Evolutionary conservation across 2,113 vertebrate species (phyloP).

Genomic region (Ardeotis arabs): DNA sequence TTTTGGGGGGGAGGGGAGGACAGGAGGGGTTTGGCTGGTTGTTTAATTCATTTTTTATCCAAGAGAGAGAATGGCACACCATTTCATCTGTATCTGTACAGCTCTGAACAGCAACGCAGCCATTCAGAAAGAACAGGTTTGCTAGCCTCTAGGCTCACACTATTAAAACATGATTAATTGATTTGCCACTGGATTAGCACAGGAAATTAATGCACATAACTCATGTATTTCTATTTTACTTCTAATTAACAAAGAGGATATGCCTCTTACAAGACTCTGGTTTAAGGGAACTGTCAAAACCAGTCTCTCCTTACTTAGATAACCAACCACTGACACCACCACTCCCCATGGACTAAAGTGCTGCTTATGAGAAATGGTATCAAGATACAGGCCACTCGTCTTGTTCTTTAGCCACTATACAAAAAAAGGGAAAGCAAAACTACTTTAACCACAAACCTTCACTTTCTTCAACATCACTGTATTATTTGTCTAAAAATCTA

Average conservation of each 20-base stretch:
- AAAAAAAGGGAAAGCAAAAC: neutral
- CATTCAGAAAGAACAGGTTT: neutral
- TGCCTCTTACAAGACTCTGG: neutral
- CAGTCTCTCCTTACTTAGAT: neutral
- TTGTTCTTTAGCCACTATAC: neutral
- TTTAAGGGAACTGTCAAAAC: slow-evolving; percentile 5
- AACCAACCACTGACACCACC: neutral
- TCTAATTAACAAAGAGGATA: slow-evolving; percentile 7
- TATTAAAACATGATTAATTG: slow-evolving; percentile 55
- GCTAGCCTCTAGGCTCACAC: neutral
- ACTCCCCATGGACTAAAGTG: neutral
- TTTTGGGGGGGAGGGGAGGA: neutral
- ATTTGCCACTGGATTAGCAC: slow-evolving; percentile 10
- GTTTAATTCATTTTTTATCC: neutral
- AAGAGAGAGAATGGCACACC: neutral
- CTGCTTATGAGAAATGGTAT: neutral
- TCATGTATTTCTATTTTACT: slow-evolving; percentile 20
- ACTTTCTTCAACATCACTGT: neutral
- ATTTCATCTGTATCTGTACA: neutral
- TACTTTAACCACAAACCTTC: neutral
- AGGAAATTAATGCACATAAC: slow-evolving; percentile 31
- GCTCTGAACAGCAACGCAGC: neutral
- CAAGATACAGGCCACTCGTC: neutral
- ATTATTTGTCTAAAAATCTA: neutral
- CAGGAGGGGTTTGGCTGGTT: neutral